phyloP scores from a whole-genome alignment of 1,140 invertebrate genomes.

The Brachionus paranguensis region DNA sequence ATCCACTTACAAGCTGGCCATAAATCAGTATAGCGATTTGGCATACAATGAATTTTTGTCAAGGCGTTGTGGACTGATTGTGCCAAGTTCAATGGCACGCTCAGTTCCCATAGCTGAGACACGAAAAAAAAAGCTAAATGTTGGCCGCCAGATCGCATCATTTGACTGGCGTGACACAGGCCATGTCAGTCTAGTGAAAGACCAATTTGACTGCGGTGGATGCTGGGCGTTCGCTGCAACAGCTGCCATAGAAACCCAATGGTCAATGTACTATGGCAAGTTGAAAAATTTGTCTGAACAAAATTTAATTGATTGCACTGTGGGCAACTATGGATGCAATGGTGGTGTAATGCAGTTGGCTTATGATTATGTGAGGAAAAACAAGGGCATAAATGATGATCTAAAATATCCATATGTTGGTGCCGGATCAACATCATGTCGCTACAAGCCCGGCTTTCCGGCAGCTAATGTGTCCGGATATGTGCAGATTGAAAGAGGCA shows the following conservation, averaged over 20 bases:
- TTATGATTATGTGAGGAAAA: conserved; percentile 58
- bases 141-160: background rate
- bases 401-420: conserved; percentile 3
- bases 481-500: background rate
- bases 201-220: conserved; percentile 56
- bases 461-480: background rate
- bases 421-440: background rate
- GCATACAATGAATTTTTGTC: conserved; percentile 16
- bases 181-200: conserved; percentile 68
- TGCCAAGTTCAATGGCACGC: background rate
- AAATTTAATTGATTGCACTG: conserved; percentile 32
- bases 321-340: conserved; percentile 17
- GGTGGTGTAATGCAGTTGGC: conserved; percentile 44
- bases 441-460: background rate
- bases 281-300: conserved; percentile 5
- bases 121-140: background rate
- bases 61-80: background rate
- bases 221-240: conserved; percentile 51
- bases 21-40: conserved; percentile 16
- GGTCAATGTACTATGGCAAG: background rate
- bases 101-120: background rate
- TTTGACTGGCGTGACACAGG: conserved; percentile 75
- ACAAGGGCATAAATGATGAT: conserved; percentile 51
- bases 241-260: conserved; percentile 21
- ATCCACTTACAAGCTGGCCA: background rate